These are phyloP conservation scores for Eurytoma californica DNA, from an alignment of 2,888 invertebrate genomes.

Conservation along the genomic window DNA sequence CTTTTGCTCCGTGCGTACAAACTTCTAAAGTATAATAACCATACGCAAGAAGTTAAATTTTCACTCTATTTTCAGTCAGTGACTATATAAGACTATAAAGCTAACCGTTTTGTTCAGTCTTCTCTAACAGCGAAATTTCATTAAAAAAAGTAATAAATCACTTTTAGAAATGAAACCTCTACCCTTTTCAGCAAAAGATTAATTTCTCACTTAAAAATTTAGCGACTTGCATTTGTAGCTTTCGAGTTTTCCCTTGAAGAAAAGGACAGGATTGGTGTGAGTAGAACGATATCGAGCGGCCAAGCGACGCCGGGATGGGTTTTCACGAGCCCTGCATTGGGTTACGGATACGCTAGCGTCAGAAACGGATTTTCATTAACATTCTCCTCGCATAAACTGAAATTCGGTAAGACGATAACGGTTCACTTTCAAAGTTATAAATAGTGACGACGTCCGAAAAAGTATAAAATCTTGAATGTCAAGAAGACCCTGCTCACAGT, in stretches of 20 bases:
- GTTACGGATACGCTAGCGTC: background rate
- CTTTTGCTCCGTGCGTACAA: background rate
- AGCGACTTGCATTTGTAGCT: no score
- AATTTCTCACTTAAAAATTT: no score
- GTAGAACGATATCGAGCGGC: conserved; percentile 59
- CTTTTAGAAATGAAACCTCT: no score
- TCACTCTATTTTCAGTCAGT: no score
- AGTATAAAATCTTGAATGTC: conserved; percentile 51
- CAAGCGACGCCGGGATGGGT: conserved; percentile 61
- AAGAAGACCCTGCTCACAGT: conserved; percentile 45
- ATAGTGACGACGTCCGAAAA: conserved; percentile 26
- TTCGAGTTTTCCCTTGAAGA: background rate
- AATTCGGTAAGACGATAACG: conserved; percentile 22
- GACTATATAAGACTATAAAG: no score
- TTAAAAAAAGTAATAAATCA: no score
- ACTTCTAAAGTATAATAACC: no score
- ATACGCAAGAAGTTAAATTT: no score
- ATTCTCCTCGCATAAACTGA: conserved; percentile 2
- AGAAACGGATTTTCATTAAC: conserved; percentile 10
- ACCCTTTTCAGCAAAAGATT: no score
- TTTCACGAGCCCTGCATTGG: conserved; percentile 52
- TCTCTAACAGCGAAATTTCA: no score
- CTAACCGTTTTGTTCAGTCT: no score
- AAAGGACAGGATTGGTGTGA: background rate
- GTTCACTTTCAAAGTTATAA: conserved; percentile 18